These are phyloP conservation scores for Dendropsophus ebraccatus DNA, from an alignment of 2,113 vertebrate genomes.

Conservation along the genomic window DNA sequence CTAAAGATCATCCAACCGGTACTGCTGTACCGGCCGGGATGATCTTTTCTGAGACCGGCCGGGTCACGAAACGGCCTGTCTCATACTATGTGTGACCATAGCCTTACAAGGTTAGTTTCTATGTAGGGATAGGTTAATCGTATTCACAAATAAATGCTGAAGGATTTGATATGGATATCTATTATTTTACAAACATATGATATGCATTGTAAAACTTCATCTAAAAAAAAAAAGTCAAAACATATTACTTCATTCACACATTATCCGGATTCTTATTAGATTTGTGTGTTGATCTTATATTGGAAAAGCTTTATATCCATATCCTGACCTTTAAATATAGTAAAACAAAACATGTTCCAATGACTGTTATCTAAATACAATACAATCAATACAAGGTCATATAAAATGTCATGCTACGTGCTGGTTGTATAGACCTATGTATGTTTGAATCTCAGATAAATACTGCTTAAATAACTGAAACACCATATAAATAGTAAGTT, in stretches of 20 bases:
- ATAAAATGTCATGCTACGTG: conserved; percentile 33
- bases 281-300: conserved; percentile 1
- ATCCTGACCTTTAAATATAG: conserved; percentile 34
- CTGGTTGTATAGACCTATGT: not conserved
- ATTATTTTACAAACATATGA: too few species aligned
- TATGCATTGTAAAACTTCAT: not conserved
- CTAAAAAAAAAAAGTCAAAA: not conserved
- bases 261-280: conserved; percentile 7
- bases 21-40: too few species aligned
- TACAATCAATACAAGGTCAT: conserved; percentile 27
- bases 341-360: not conserved
- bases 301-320: conserved; percentile 7
- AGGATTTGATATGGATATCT: too few species aligned
- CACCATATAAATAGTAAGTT: not conserved
- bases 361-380: conserved; percentile 38
- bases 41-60: too few species aligned
- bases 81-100: too few species aligned
- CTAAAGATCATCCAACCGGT: too few species aligned
- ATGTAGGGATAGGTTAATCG: too few species aligned
- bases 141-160: too few species aligned
- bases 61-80: too few species aligned
- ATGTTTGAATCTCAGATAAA: not conserved
- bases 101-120: too few species aligned
- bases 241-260: not conserved
- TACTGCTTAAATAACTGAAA: not conserved